Percentiles rank a stretch among this genome's conserved stretches.
Conservation (phyloP, 2,888 invertebrate species). For the Nebria salina region DNA sequence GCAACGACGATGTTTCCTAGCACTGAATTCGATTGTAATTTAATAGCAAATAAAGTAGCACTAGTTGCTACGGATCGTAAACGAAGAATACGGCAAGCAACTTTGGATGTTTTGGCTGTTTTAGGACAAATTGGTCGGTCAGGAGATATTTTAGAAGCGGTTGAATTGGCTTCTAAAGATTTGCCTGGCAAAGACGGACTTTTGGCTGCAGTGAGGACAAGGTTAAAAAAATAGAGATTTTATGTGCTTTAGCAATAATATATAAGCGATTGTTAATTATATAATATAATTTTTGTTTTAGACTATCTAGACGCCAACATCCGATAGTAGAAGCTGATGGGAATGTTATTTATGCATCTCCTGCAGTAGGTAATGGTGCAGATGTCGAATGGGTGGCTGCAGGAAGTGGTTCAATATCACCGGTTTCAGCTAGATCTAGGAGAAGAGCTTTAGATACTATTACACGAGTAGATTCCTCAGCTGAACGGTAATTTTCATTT, state of each 20-base stretch:
- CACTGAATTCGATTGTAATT: conserved; percentile 72
- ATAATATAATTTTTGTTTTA: conserved; percentile 44
- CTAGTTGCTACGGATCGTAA: conserved; percentile 67
- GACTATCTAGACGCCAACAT: conserved; percentile 75
- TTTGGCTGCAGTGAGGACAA: conserved; percentile 75
- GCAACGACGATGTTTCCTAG: conserved; percentile 82
- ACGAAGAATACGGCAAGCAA: conserved; percentile 79
- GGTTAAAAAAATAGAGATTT: conserved; percentile 57
- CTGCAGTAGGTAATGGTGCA: conserved; percentile 64
- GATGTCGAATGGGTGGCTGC: conserved; percentile 82
- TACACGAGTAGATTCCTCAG: not conserved
- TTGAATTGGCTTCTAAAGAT: conserved; percentile 67
- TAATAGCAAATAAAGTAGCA: conserved; percentile 57
- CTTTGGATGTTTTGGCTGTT: conserved; percentile 81
- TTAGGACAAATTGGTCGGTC: conserved; percentile 77
- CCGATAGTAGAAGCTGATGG: conserved; percentile 77
- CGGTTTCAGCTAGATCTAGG: conserved; percentile 60
- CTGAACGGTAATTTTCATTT: not conserved
- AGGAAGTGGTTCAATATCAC: conserved; percentile 70
- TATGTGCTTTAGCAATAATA: not conserved
- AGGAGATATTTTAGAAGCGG: conserved; percentile 72
- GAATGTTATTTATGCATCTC: conserved; percentile 74
- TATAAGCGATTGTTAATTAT: not conserved
- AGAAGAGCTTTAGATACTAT: conserved; percentile 23
- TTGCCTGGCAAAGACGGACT: conserved; percentile 70